Evolutionary conservation across 2,888 invertebrate species (phyloP).

Genomic region (Apamea epomidion): DNA sequence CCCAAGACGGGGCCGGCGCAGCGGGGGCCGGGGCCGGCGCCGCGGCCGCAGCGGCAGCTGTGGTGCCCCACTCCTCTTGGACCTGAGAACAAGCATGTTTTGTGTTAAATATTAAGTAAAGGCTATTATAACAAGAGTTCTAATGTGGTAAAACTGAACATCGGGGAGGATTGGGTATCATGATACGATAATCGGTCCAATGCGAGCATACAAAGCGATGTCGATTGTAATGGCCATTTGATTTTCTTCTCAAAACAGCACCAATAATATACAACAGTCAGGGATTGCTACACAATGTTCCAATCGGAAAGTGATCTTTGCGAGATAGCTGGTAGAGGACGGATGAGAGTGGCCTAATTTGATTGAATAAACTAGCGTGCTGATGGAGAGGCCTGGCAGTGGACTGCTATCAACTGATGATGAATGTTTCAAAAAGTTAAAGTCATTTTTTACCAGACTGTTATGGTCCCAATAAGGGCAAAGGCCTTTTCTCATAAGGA

Average conservation of each 20-base stretch:
- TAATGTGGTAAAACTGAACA: not conserved
- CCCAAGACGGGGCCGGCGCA: conserved; percentile 91
- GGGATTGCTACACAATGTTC: not conserved
- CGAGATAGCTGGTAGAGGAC: not conserved
- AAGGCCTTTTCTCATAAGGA: not conserved
- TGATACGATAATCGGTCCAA: not conserved
- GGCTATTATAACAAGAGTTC: not conserved
- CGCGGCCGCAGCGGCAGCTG: conserved; percentile 79
- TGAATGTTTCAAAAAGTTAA: not conserved
- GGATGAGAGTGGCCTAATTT: no score
- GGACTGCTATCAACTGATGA: not conserved
- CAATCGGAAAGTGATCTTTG: not conserved
- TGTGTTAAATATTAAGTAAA: not conserved
- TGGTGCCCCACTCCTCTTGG: conserved; percentile 90
- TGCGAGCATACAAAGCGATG: not conserved
- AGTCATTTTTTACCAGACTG: not conserved
- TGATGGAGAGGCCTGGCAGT: not conserved
- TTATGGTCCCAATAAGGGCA: not conserved
- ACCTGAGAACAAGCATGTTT: conserved; percentile 76
- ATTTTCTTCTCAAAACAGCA: not conserved
- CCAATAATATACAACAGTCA: not conserved
- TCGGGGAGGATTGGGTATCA: not conserved
- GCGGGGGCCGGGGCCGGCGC: conserved; percentile 84
- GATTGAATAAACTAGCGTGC: not conserved
- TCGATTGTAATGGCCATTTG: not conserved